phyloP scores from a whole-genome alignment of 1,140 invertebrate genomes.

The Lanistes nyassanus region DNA sequence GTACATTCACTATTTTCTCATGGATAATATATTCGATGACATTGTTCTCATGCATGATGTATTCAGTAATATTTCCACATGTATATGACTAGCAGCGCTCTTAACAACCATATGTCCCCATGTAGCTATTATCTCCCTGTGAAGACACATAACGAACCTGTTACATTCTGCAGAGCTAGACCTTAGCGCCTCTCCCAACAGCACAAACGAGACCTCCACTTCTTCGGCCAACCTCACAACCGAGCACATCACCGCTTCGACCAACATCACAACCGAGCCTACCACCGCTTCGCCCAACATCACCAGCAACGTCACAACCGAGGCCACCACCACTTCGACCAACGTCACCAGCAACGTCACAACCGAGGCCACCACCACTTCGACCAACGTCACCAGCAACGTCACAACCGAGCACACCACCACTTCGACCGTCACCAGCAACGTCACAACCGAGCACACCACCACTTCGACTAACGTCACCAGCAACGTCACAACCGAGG shows the following conservation, averaged over 20 bases:
- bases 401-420: constrained; percentile 3
- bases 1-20: too few relatives aligned
- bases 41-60: too few relatives aligned
- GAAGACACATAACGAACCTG: too few relatives aligned
- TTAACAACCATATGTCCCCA: too few relatives aligned
- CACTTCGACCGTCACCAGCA: too few relatives aligned
- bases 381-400: background rate
- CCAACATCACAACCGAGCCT: background rate
- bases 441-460: constrained; percentile 8
- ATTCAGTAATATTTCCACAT: too few relatives aligned
- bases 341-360: constrained; percentile 11
- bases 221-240: constrained; percentile 12
- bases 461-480: too few relatives aligned
- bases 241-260: background rate
- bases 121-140: too few relatives aligned
- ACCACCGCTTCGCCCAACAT: background rate
- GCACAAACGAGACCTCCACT: constrained; percentile 6
- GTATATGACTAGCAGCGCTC: too few relatives aligned
- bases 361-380: background rate
- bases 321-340: constrained; percentile 2
- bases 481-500: constrained; percentile 6
- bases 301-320: constrained; percentile 5
- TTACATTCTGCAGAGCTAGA: too few relatives aligned
- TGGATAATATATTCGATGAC: too few relatives aligned
- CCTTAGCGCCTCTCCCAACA: too few relatives aligned